Evolutionary conservation across 2,113 vertebrate genomes (phyloP), one percentile per base, ranked within the genome.

Genomic region (Gambusia holbrooki): DNA sequence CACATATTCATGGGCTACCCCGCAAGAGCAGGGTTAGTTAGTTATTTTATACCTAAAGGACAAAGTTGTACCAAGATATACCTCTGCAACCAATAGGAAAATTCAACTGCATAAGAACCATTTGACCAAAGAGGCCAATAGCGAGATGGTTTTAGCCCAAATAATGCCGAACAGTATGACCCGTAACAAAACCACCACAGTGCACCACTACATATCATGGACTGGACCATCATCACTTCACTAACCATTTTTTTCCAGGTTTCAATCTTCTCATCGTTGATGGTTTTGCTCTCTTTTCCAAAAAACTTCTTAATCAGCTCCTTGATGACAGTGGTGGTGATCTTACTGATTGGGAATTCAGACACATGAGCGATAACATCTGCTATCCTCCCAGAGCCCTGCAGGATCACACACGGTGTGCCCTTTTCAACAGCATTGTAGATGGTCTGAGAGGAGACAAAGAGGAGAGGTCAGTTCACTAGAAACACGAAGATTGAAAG

Each of bases 231-330:
- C 14, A 29, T 13, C 68, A 4, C 14, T 66, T 54, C 60, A 65
- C 64, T 11, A 83, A 97, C 98, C 96, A 96, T 98, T 85, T 99
- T 98, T 72, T 97, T 98, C 97, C 96, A 99, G 73, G 96, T 95
- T 35, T 96, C 93, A 1, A 97, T 90, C 2, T 77, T 87, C 40
- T 64, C 58, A 62, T 96, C 93, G 0, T 90, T 84, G 89, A 99
- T 96, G 2, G 25, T 89, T 42, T 96, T 93, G 0, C 94, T 97
- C 74, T 93, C 92, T 71, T 95, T 89, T 0, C 85, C 90, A 84
- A 98, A 98, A 87, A 96, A 94, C 65, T 82, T 45, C 0, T 93
- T 94, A 80, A 98, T 86, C 63, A 96, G 93, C 86, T 94, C 94
- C 65, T 94, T 93, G 61, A 98, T 94, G 83, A 96, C 65, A 29